Evolutionary conservation across 2,113 vertebrate species (phyloP), one percentile per base, ranked within the genome.

Genomic region (Forbesichthys agassizii): DNA sequence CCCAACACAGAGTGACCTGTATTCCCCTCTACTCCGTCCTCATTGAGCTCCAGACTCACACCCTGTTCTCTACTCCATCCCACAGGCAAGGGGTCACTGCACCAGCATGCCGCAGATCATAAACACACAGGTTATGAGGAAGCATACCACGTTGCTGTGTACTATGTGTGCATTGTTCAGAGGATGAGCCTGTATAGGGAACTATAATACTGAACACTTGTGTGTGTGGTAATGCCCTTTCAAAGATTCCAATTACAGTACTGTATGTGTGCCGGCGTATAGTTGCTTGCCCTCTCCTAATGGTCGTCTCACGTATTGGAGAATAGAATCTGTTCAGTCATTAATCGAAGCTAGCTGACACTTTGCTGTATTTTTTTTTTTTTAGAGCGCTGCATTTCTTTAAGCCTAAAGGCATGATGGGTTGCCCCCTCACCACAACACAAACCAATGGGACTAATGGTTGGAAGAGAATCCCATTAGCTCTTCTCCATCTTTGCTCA

Each of bases 61-160:
- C 36, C 36, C 36, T 42, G 20, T 20, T 42, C 36, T 42, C 36
- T 42, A 42, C 36, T 3, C 20, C 36, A 5, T 42, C 36, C 36
- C 71, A 75, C 64, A 69, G 79, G 82, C 62, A 61, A 74, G 68
- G 82, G 83, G 86, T 85, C 82, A 87, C 62, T 80, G 78, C 83
- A 89, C 78, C 83, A 85, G 83, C 83, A 78, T 76, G 86, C 81
- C 79, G 79, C 78, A 70, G 77, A 83, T 86, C 80, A 84, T 87
- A 79, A 81, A 14, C 14, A 59, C 74, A 66, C 7, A 68, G 81
- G 82, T 66, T 80, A 67, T 64, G 82, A 86, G 85, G 86, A 89
- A 88, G 86, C 78, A 88, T 68, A 73, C 74, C 83, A 81, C 58
- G 79, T 77, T 66, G 72, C 79, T 81, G 65, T 77, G 77, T 72